These are phyloP conservation scores for Buteo buteo DNA, from an alignment of 2,113 vertebrate species.

Conservation along the genomic window DNA sequence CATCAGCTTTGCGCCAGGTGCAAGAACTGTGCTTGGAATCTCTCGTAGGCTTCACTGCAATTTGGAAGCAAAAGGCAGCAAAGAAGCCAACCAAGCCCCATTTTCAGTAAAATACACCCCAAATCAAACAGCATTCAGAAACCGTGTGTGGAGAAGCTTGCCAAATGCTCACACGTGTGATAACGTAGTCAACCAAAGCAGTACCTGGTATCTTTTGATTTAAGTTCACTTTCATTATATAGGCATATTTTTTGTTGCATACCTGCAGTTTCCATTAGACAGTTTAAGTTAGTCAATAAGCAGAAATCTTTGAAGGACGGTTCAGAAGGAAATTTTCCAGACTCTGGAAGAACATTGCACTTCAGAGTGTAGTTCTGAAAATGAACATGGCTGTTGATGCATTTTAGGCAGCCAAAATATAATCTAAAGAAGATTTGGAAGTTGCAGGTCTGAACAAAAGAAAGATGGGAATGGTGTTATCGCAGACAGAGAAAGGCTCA, in stretches of 20 bases:
- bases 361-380: conserved; percentile 12
- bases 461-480: background rate
- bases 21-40: background rate
- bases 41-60: background rate
- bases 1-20: conserved; percentile 12
- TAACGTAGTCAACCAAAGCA: background rate
- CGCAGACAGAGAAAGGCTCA: background rate
- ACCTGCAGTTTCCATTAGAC: background rate
- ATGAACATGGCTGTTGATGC: background rate
- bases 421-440: conserved; percentile 4
- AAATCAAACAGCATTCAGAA: background rate
- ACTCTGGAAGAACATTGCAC: conserved; percentile 36
- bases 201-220: background rate
- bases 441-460: conserved; percentile 20
- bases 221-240: background rate
- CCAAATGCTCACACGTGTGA: background rate
- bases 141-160: background rate
- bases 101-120: background rate
- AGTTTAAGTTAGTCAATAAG: background rate
- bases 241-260: background rate
- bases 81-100: background rate
- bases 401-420: background rate
- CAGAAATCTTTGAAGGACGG: background rate
- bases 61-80: background rate
- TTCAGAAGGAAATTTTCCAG: background rate